Evolutionary conservation across 2,888 invertebrate species (phyloP).

Genomic region (Nipponacmea schrenckii): DNA sequence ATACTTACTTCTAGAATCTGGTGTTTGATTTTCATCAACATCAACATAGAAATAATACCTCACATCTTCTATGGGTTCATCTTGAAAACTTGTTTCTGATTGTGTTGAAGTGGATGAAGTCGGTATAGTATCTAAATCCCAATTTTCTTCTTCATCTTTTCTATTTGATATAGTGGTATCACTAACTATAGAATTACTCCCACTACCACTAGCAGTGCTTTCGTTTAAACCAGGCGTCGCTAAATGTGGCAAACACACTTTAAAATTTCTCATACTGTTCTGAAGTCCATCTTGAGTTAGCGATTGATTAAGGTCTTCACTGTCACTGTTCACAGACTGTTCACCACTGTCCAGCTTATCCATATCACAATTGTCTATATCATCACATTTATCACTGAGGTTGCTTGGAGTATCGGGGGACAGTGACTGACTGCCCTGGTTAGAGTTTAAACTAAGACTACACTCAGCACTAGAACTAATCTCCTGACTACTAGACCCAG

Average conservation of each 20-base stretch:
- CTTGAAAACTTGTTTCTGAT: slow-evolving; percentile 2
- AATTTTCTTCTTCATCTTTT: neutral
- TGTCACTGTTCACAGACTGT: slow-evolving; percentile 15
- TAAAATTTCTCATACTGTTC: neutral
- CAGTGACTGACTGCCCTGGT: slow-evolving; percentile 38
- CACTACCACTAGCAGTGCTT: neutral
- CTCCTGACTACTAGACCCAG: slow-evolving; percentile 43
- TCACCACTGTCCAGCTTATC: slow-evolving; percentile 19
- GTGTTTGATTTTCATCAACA: neutral
- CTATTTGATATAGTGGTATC: neutral
- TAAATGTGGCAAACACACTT: neutral
- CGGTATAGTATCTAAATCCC: neutral
- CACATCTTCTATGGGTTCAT: neutral
- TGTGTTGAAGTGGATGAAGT: neutral
- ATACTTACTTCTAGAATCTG: neutral
- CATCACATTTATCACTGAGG: slow-evolving; percentile 26
- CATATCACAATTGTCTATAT: slow-evolving; percentile 25
- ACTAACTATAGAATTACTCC: neutral
- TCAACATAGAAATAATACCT: neutral
- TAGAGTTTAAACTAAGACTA: slow-evolving; percentile 39
- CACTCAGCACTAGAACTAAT: slow-evolving; percentile 54
- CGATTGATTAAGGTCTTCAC: slow-evolving; percentile 22
- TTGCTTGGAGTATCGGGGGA: slow-evolving; percentile 35
- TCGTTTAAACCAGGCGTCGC: neutral
- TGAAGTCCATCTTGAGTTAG: neutral